Base-by-base conservation (phyloP, 2,888 invertebrate genomes). In the Icerya purchasi region DNA sequence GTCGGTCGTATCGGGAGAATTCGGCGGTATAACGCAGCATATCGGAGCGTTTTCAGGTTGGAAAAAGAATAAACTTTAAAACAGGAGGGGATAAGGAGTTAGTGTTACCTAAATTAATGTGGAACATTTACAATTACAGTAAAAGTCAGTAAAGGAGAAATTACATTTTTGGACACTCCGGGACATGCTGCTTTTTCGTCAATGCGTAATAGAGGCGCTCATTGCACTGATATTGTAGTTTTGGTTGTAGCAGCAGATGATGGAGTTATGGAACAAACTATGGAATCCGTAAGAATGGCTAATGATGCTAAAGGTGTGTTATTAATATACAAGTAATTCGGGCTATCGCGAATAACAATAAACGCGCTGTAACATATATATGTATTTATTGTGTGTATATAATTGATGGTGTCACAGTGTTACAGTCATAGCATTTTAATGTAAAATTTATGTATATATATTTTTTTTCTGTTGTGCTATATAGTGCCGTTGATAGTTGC, bases 1-100 rank as follows among this genome's bases (percentile, higher is more conserved):
- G 0, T 78, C 83, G 50, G 83, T 97, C 2, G 96, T 91, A 0
- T 84, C 84, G 50, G 78, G 83, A 49, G 98, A 99, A 75, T 94
- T 92, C 71, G 98, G 98, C 1, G 98, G 98, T 20, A 98, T 98
- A 63, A 98, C 98, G 0, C 98, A 98, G 71, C 97, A 97, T 70
- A 96, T 98, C 67, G 97, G 98, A 54, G 98, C 98, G 50, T 98
- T 98, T 74, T 84, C 86, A 67, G 86, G 88, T 74, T 36, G 36
- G 5, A 36, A 36, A 36, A 36, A 36, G 14, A 36, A 36, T 36
- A 36, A 8, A 36, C 36, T 36, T 36, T 5, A 36, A 36, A n/a
- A n/a, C n/a, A n/a, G n/a, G n/a, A n/a, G n/a, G n/a, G n/a, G n/a
- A n/a, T n/a, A n/a, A n/a, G n/a, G n/a, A n/a, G n/a, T n/a, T n/a